Evolutionary conservation across 1,140 invertebrate genomes (phyloP), one percentile per base, ranked within the genome.

Genomic region (Bombus cullumanus): DNA sequence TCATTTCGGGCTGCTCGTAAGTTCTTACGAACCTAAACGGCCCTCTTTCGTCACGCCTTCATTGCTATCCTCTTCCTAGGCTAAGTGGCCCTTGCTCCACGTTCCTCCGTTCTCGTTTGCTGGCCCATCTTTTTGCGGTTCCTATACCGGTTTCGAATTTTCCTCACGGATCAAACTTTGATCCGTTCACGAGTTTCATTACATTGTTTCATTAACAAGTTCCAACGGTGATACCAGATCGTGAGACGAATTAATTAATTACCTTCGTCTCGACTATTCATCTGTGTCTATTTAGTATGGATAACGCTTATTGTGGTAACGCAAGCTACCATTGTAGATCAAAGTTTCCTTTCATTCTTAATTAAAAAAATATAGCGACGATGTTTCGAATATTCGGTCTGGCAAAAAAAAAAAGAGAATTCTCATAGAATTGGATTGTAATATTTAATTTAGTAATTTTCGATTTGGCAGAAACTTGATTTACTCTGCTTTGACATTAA

Each of bases 201-300:
- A 43, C 76, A 18, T 43, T 69, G 64, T 41, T 88, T 85, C 87
- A 88, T 85, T 80, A 80, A 79, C 85, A 41, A 74, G 74, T 47
- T 57, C n/a, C 34, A 22, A 34, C 34, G 59, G 12, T 22, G 62
- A 39, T 37, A 34, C 6, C 5, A 43, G 73, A 64, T 76, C 62
- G 76, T 72, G 86, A 86, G 4, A 22, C 72, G 77, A 76, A 88
- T 86, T 88, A 82, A 87, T 87, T 87, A 75, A 34, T 53, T 53
- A 53, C 34, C 6, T 34, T 43, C 9, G 59, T 8, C n/a, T 18
- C 66, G n/a, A 62, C 80, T 59, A 12, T 43, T 9, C 28, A 39
- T 41, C 22, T 6, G 53, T 57, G 10, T 37, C 34, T 66, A 66
- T 73, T 78, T 18, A 47, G 53, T 68, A 41, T 41, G 69, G 28